Percentiles rank a stretch among this genome's conserved stretches.
Evolutionary conservation across 37 sponge, comb jelly and placozoan species (phyloP).

Genomic region (Ianthella basta): DNA sequence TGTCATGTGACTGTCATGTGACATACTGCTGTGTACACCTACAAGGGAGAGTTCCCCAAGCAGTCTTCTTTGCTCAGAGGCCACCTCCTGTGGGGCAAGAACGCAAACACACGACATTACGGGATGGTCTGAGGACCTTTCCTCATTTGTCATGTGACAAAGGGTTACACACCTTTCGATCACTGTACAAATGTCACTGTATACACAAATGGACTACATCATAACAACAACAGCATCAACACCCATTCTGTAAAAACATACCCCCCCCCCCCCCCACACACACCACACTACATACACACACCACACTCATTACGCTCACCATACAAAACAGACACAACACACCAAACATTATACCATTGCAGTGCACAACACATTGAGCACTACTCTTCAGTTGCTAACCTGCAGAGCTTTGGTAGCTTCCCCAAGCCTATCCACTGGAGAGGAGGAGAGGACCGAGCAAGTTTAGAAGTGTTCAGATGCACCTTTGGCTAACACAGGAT

Average conservation of each 20-base stretch:
- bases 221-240: background rate
- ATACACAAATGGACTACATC: background rate
- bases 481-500: too few species aligned
- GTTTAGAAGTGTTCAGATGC: too few species aligned
- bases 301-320: slow-evolving; percentile 17
- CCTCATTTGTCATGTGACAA: too few species aligned
- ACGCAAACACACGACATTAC: background rate
- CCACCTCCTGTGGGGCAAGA: background rate
- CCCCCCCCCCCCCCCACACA: slow-evolving; percentile 42
- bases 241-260: slow-evolving; percentile 3
- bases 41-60: too few species aligned
- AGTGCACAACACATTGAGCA: background rate
- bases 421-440: background rate
- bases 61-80: background rate
- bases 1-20: too few species aligned
- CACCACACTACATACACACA: slow-evolving; percentile 46
- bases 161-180: too few species aligned
- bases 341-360: background rate
- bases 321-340: slow-evolving; percentile 28
- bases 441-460: too few species aligned
- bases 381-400: background rate
- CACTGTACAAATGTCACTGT: too few species aligned
- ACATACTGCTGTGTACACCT: too few species aligned
- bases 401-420: background rate
- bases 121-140: too few species aligned